These are phyloP conservation scores for Tragelaphus strepsiceros DNA, from an alignment of 2,113 vertebrate genomes.

Conservation along the genomic window DNA sequence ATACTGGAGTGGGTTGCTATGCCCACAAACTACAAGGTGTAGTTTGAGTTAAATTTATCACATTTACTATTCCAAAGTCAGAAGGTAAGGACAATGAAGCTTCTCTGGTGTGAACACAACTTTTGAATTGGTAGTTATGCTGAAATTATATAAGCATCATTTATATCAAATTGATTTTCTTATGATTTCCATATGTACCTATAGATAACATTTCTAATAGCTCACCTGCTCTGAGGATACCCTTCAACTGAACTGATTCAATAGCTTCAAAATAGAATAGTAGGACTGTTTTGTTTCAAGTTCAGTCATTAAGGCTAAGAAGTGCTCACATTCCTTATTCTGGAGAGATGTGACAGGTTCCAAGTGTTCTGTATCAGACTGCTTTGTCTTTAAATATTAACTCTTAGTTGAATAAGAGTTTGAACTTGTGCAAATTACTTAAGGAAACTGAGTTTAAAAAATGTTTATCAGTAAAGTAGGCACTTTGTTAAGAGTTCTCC, in stretches of 20 bases:
- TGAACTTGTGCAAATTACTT: not conserved
- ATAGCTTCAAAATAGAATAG: not conserved
- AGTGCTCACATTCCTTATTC: not conserved
- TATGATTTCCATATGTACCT: not conserved
- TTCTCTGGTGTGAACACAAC: not conserved
- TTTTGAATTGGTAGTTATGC: not conserved
- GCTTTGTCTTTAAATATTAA: not conserved
- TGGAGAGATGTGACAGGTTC: not conserved
- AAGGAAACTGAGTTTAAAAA: not conserved
- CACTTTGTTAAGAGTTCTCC: not conserved
- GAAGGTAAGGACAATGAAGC: not conserved
- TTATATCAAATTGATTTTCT: not conserved
- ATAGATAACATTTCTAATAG: not conserved
- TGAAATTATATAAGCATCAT: not conserved
- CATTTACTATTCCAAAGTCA: not conserved
- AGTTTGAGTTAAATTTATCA: not conserved
- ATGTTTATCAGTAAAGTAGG: not conserved
- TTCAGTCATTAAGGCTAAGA: not conserved
- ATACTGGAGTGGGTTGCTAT: not conserved
- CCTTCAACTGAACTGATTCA: not conserved
- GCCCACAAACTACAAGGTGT: not conserved
- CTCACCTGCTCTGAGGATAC: not conserved
- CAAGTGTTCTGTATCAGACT: not conserved
- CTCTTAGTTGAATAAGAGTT: not conserved
- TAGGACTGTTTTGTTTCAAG: not conserved